Percentiles rank a stretch among this genome's conserved stretches.
Conservation (phyloP, 1,140 invertebrate species). For the Apocrypta bakeri region DNA sequence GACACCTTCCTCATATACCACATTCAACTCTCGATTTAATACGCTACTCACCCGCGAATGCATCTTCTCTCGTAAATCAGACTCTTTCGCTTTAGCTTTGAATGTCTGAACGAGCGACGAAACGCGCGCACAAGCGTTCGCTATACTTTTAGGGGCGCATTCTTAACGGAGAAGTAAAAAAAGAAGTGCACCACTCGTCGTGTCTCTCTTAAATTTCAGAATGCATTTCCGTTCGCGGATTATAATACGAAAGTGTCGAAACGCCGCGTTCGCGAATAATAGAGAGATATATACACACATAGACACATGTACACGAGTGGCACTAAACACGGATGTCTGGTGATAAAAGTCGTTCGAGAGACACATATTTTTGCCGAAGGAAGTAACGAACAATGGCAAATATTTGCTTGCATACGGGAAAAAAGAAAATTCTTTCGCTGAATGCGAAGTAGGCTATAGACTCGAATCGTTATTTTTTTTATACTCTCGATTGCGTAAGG, state of each 20-base stretch:
- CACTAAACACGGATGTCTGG: background rate
- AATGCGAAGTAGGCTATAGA: background rate
- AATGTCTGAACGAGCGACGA: slow-evolving; percentile 19
- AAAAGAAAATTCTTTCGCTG: background rate
- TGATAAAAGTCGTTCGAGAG: background rate
- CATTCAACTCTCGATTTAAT: background rate
- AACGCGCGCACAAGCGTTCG: slow-evolving; percentile 15
- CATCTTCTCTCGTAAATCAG: background rate
- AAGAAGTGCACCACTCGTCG: background rate
- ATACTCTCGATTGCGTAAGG: background rate
- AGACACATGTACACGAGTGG: no score
- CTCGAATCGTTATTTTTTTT: background rate
- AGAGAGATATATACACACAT: background rate
- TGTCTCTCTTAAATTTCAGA: background rate
- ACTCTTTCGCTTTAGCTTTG: background rate
- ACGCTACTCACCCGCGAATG: background rate
- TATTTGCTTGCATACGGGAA: background rate
- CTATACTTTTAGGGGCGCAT: slow-evolving; percentile 27
- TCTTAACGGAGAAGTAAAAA: no score
- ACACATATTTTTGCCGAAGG: background rate
- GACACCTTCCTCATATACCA: background rate
- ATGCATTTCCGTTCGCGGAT: background rate
- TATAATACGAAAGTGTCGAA: background rate
- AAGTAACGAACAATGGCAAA: background rate
- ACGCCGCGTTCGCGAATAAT: background rate